phyloP scores from a whole-genome alignment of 2,113 vertebrate species.

The Melanocharis versteri region DNA sequence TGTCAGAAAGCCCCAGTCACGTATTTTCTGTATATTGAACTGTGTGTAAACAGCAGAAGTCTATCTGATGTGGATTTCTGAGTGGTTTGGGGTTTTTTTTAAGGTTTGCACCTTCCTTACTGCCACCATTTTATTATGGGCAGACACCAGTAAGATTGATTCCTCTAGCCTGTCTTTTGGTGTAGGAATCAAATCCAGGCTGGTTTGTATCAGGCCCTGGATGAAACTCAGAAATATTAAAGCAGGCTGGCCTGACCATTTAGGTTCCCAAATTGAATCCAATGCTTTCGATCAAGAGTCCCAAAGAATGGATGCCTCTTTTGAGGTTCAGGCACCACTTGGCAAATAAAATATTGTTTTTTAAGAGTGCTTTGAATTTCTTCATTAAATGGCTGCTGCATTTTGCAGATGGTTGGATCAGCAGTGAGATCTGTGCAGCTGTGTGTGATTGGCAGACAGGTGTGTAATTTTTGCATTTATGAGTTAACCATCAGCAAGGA shows the following conservation, averaged over 20 bases:
- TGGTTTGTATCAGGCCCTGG: background rate
- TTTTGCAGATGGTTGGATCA: slow-evolving; percentile 31
- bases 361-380: background rate
- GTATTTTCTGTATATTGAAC: background rate
- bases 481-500: background rate
- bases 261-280: background rate
- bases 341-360: background rate
- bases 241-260: background rate
- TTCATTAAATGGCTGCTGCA: background rate
- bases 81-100: background rate
- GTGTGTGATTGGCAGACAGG: background rate
- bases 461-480: background rate
- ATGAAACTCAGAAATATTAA: background rate
- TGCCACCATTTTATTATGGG: background rate
- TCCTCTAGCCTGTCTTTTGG: background rate
- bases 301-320: background rate
- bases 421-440: background rate
- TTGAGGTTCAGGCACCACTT: background rate
- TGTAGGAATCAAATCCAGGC: background rate
- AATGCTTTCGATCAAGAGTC: background rate
- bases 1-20: background rate
- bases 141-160: background rate
- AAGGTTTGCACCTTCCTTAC: background rate
- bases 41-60: background rate
- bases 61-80: background rate